Percentiles rank a stretch among this genome's conserved stretches.
These are phyloP conservation scores for Sitta carolinensis DNA, from an alignment of 2,797 vertebrate species.

Conservation along the genomic window DNA sequence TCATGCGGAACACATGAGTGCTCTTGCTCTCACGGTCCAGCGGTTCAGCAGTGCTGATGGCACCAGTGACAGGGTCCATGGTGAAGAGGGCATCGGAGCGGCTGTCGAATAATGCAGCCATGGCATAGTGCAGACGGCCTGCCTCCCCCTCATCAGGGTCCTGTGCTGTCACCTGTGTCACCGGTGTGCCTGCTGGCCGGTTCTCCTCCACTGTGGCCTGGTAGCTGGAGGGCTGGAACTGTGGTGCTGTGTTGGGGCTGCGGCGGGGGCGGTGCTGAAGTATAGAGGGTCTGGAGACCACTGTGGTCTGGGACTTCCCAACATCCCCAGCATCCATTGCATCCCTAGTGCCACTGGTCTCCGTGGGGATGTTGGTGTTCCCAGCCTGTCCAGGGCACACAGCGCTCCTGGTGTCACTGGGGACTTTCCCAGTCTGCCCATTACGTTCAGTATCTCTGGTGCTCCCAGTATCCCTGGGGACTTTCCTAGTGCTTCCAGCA, in stretches of 20 bases:
- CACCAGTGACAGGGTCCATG: slow-evolving; percentile 81
- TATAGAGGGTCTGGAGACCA: neutral
- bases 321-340: fast-evolving
- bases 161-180: slow-evolving; percentile 83
- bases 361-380: neutral
- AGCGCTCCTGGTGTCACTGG: neutral
- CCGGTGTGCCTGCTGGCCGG: slow-evolving; percentile 82
- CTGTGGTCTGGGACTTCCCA: neutral
- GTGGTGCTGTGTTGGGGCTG: slow-evolving; percentile 85
- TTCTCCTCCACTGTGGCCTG: slow-evolving; percentile 92
- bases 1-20: slow-evolving; percentile 92
- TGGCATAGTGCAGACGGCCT: slow-evolving; percentile 85
- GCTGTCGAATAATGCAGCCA: slow-evolving; percentile 95
- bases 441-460: neutral
- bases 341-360: neutral
- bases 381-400: neutral
- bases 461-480: neutral
- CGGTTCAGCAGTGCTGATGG: slow-evolving; percentile 80
- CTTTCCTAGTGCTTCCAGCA: neutral
- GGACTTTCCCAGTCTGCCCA: neutral
- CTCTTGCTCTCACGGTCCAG: slow-evolving; percentile 94
- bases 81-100: slow-evolving; percentile 89
- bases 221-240: slow-evolving; percentile 96
- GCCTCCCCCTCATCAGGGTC: slow-evolving; percentile 89
- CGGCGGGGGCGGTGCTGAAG: slow-evolving; percentile 59